Evolutionary conservation across 2,113 vertebrate species (phyloP).

Genomic region (Xerus inauris): DNA sequence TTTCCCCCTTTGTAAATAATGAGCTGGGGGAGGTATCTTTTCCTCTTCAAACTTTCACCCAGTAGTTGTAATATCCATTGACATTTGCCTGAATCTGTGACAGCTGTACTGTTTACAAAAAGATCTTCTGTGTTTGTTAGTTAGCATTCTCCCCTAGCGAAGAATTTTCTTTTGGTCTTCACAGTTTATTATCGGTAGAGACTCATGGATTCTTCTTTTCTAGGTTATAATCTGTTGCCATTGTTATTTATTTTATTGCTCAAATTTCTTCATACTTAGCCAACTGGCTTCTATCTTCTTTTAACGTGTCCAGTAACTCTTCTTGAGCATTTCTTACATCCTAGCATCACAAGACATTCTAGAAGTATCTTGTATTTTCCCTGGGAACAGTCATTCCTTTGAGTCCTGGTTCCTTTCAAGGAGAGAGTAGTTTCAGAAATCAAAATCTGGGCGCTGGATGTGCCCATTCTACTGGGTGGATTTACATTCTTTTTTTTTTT

Average conservation of each 20-base stretch:
- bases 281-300: neutral
- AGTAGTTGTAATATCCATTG: neutral
- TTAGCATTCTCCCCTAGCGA: neutral
- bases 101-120: neutral
- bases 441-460: too few species aligned
- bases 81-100: neutral
- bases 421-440: too few species aligned
- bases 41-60: neutral
- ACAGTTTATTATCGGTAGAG: neutral
- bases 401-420: neutral
- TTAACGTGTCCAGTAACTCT: neutral
- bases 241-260: neutral
- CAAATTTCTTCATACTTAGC: neutral
- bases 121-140: neutral
- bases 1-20: too few species aligned
- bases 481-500: too few species aligned
- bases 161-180: too few species aligned
- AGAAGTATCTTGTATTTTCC: neutral
- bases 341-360: neutral
- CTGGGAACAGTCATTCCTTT: neutral
- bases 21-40: neutral
- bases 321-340: neutral
- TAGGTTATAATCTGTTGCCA: neutral
- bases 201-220: neutral
- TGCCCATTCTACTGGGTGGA: too few species aligned